phyloP scores from a whole-genome alignment of 2,888 invertebrate species.

The Stramonita haemastoma region DNA sequence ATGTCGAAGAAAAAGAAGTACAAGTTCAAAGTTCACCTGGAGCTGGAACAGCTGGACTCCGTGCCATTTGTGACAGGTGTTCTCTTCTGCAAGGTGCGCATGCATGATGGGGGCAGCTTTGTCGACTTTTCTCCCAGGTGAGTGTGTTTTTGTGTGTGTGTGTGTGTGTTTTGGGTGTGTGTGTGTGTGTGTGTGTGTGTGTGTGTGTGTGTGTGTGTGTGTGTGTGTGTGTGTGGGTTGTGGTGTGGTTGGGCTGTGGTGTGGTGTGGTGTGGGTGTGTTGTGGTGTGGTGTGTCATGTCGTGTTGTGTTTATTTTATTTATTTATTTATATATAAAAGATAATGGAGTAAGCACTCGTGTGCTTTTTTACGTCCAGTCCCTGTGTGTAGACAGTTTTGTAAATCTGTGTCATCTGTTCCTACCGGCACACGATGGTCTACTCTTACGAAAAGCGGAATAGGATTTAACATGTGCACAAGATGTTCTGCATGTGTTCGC shows the following conservation, averaged over 20 bases:
- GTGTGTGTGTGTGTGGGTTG: not conserved
- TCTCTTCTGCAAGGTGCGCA: slow-evolving; percentile 96
- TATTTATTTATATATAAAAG: no score
- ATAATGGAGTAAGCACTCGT: no score
- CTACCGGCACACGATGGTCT: no score
- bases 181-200: not conserved
- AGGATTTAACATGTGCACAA: no score
- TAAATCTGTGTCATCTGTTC: no score
- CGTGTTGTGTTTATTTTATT: not conserved
- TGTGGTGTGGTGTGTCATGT: not conserved
- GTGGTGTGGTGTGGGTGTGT: not conserved
- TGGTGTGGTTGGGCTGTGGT: no score
- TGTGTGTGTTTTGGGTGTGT: not conserved
- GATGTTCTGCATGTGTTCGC: no score
- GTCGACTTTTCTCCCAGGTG: slow-evolving; percentile 75
- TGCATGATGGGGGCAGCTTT: slow-evolving; percentile 96
- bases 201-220: slow-evolving; percentile 49
- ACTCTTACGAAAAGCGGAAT: no score
- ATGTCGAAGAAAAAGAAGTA: slow-evolving; percentile 96
- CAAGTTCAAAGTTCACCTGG: slow-evolving; percentile 96
- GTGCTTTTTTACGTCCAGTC: no score
- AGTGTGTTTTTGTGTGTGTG: not conserved
- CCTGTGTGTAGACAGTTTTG: no score
- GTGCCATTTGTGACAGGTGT: slow-evolving; percentile 98
- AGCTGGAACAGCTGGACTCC: slow-evolving; percentile 95